Evolutionary conservation across 2,113 vertebrate species (phyloP), one percentile per base, ranked within the genome.

Genomic region (Cricetomys ansorgei): DNA sequence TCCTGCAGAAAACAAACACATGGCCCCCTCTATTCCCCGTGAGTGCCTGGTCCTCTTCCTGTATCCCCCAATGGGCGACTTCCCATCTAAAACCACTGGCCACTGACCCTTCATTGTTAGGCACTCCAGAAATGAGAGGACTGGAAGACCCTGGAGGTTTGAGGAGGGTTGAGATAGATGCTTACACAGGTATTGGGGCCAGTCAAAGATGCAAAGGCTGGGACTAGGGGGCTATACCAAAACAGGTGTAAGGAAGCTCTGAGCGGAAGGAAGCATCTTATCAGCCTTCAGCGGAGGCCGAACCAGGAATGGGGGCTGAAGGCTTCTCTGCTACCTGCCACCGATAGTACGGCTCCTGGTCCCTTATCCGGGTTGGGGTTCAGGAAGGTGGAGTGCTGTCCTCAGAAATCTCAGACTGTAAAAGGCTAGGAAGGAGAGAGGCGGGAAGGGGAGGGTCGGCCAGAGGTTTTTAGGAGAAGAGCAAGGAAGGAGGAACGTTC

Each of bases 21-120:
- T 93, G 79, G 53, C 27, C 48, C 48, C 43, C 40, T 59, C 67
- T 86, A 45, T 83, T 59, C 92, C 29, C 73, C 48, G 53, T 53
- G 43, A 50, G 67, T 67, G 50, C 72, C 57, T 34, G 25, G 19
- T 77, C 40, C 81, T 73, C 79, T 85, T 81, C 19, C 40, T 65
- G 34, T 40, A 45, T 37, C 62, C 62, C 80, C 70, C 79, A 95
- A 76, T 90, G 4, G 48, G 48, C 29, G 29, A 67, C 65, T 91
- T 93, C 53, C 85, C 88, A 43, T 70, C 70, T 43, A 72, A 88
- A 95, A 89, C 86, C 85, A 90, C 21, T 23, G 37, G 25, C 53
- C 84, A 93, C 53, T 73, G 72, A 72, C 62, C 45, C 79, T 94
- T 90, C 85, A 84, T 88, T 92, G 53, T 85, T 81, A 88, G n/a